These are phyloP conservation scores for Lepidocolaptes lacrymiger DNA, from an alignment of 2,797 vertebrate genomes.

Conservation along the genomic window DNA sequence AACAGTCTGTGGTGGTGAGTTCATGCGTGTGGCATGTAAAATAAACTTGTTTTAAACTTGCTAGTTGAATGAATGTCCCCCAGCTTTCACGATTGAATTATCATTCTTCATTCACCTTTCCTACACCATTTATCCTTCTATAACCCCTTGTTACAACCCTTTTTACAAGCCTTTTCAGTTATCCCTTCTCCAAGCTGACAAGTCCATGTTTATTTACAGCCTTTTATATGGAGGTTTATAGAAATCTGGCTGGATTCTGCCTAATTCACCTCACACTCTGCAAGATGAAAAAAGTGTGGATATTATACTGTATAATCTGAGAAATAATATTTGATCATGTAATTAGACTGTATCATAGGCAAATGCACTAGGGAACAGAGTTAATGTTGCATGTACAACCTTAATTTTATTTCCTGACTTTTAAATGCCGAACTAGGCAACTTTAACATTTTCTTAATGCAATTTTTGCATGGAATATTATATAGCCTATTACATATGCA, in stretches of 20 bases:
- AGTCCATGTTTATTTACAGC: neutral
- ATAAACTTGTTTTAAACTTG: neutral
- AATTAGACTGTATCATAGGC: slow-evolving; percentile 67
- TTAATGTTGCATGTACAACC: slow-evolving; percentile 70
- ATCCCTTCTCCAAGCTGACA: neutral
- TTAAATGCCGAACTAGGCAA: slow-evolving; percentile 70
- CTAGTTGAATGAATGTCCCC: neutral
- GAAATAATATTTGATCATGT: slow-evolving; percentile 73
- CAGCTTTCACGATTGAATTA: neutral
- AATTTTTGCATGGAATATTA: slow-evolving; percentile 67
- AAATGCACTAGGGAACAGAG: slow-evolving; percentile 67
- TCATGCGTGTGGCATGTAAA: accelerated
- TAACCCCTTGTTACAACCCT: neutral
- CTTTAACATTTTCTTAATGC: slow-evolving; percentile 71
- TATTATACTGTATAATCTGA: slow-evolving; percentile 67
- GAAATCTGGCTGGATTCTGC: neutral
- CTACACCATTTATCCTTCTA: neutral
- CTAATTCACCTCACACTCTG: slow-evolving; percentile 22
- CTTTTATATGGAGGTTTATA: neutral
- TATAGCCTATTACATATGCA: slow-evolving; percentile 67
- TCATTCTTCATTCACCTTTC: neutral
- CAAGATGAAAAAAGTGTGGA: slow-evolving; percentile 23
- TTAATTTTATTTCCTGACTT: slow-evolving; percentile 74
- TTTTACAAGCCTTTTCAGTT: neutral
- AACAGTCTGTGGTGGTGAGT: neutral